These are phyloP conservation scores for Crotophaga sulcirostris DNA, from an alignment of 2,113 vertebrate genomes.

Conservation along the genomic window DNA sequence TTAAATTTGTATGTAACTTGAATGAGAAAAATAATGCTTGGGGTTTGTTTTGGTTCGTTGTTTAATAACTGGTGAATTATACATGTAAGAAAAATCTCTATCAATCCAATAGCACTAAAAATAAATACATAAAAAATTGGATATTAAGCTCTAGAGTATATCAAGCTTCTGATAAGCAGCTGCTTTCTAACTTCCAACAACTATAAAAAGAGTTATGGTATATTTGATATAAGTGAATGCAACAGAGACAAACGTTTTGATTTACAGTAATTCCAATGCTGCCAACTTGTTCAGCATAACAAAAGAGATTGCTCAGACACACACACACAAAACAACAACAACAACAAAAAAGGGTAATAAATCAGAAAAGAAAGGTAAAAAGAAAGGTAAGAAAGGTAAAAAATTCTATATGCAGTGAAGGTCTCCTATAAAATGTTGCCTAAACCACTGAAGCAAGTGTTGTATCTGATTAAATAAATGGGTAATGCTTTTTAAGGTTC, in stretches of 20 bases:
- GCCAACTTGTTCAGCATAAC: neutral
- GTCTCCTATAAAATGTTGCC: neutral
- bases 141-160: neutral
- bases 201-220: neutral
- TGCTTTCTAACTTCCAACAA: neutral
- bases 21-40: neutral
- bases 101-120: neutral
- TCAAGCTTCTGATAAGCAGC: neutral
- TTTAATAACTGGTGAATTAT: neutral
- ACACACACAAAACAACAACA: neutral
- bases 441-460: neutral
- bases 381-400: neutral
- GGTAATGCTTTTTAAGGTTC: neutral
- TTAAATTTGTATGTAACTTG: neutral
- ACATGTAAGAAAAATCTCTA: neutral
- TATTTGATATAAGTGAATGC: neutral
- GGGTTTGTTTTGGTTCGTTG: rapidly evolving
- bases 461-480: neutral
- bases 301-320: neutral
- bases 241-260: neutral
- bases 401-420: neutral
- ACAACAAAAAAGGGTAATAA: neutral
- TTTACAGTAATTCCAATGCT: neutral
- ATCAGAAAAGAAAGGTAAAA: neutral
- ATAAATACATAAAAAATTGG: neutral